phyloP scores from a whole-genome alignment of 2,113 vertebrate genomes.

The Melanocharis versteri region DNA sequence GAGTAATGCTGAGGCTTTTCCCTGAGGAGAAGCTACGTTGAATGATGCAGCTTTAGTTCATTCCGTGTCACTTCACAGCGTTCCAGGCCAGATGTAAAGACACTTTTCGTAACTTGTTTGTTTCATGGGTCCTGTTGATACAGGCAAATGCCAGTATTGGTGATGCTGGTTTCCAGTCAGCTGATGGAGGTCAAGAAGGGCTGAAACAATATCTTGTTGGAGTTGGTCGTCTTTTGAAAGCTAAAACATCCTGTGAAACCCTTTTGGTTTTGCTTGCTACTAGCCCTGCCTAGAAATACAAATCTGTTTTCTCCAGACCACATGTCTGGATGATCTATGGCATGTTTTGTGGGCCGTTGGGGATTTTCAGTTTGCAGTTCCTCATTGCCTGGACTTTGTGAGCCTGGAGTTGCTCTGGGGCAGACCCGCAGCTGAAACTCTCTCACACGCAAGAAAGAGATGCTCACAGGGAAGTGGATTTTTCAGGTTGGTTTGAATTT shows the following conservation, averaged over 20 bases:
- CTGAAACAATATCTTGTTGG: neutral
- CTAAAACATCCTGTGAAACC: neutral
- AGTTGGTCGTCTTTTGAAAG: neutral
- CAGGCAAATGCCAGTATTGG: neutral
- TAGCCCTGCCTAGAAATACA: neutral
- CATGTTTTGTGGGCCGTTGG: neutral
- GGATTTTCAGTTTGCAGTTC: neutral
- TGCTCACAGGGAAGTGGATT: neutral
- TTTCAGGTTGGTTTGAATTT: neutral
- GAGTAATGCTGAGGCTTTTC: neutral
- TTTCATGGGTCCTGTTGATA: neutral
- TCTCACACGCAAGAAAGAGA: neutral
- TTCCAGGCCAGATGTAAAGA: neutral
- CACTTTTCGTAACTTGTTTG: neutral
- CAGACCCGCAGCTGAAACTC: neutral
- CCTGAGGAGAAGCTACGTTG: neutral
- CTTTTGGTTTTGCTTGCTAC: neutral
- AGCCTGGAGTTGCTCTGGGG: neutral
- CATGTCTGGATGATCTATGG: neutral
- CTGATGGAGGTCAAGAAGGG: neutral
- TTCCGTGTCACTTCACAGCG: accelerated
- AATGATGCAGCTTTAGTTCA: neutral
- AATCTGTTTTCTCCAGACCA: neutral
- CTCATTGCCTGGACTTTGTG: neutral
- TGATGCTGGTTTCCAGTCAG: neutral